Evolutionary conservation across 2,113 vertebrate genomes (phyloP).

Genomic region (Emydura subglobosa): DNA sequence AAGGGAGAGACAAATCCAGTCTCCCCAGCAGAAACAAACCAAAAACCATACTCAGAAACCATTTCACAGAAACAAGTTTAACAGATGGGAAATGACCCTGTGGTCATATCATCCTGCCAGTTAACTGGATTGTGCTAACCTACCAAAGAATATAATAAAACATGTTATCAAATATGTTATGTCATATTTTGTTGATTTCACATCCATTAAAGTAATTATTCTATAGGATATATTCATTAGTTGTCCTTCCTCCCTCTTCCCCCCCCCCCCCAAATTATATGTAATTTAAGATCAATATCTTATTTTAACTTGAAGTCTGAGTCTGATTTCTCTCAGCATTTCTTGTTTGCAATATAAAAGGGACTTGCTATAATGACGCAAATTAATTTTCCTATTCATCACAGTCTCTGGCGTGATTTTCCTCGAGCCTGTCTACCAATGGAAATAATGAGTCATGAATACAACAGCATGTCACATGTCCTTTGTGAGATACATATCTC

Average conservation of each 20-base stretch:
- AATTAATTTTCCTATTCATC: constrained; percentile 12
- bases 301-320: neutral
- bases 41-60: neutral
- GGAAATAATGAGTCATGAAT: constrained; percentile 49
- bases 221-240: neutral
- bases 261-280: neutral
- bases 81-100: neutral
- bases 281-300: neutral
- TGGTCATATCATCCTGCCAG: rapidly evolving
- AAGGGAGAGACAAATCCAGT: neutral
- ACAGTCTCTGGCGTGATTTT: neutral
- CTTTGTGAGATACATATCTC: constrained; percentile 32
- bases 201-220: neutral
- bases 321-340: neutral
- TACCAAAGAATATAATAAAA: neutral
- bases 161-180: neutral
- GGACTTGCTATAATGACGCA: neutral
- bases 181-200: neutral
- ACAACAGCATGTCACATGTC: neutral
- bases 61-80: neutral
- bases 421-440: neutral
- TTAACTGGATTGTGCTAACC: neutral
- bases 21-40: neutral
- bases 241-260: neutral
- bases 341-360: neutral